Conservation (phyloP, 2,888 invertebrate species). For the Eledona agricola region DNA sequence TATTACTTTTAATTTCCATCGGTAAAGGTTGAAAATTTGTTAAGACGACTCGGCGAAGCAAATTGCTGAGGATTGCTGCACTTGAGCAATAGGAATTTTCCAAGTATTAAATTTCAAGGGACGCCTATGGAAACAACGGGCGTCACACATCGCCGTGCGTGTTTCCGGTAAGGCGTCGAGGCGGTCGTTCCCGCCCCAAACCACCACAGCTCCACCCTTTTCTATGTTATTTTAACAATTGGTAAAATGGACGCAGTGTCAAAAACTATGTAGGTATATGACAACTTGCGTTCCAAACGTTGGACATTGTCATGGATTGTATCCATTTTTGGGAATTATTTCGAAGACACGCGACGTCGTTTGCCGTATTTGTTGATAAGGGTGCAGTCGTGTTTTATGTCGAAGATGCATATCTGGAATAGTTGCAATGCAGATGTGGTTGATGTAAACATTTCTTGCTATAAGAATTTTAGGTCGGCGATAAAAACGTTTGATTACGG, state of each 20-base stretch:
- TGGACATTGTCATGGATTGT: slow-evolving; percentile 7
- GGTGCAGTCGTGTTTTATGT: not conserved
- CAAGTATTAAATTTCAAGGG: too few species aligned
- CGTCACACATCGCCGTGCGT: slow-evolving; percentile 52
- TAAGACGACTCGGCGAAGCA: too few species aligned
- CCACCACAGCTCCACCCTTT: slow-evolving; percentile 32
- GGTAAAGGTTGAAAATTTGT: too few species aligned
- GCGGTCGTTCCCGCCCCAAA: slow-evolving; percentile 45
- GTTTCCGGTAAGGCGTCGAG: slow-evolving; percentile 51
- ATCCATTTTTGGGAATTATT: slow-evolving; percentile 18
- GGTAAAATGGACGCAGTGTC: slow-evolving; percentile 30
- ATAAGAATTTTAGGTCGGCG: too few species aligned
- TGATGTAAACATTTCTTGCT: too few species aligned
- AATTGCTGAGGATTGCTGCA: too few species aligned
- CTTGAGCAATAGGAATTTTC: too few species aligned
- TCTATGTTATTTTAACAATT: slow-evolving; percentile 22
- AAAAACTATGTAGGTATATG: slow-evolving; percentile 6
- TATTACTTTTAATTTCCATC: too few species aligned
- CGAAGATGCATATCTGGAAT: too few species aligned
- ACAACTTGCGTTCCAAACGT: slow-evolving; percentile 25
- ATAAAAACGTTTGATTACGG: too few species aligned
- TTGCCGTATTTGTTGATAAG: slow-evolving; percentile 8
- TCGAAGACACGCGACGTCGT: slow-evolving; percentile 16
- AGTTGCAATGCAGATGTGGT: too few species aligned
- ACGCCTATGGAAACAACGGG: slow-evolving; percentile 23